phyloP scores from a whole-genome alignment of 2,113 vertebrate genomes.

The Athene cunicularia region DNA sequence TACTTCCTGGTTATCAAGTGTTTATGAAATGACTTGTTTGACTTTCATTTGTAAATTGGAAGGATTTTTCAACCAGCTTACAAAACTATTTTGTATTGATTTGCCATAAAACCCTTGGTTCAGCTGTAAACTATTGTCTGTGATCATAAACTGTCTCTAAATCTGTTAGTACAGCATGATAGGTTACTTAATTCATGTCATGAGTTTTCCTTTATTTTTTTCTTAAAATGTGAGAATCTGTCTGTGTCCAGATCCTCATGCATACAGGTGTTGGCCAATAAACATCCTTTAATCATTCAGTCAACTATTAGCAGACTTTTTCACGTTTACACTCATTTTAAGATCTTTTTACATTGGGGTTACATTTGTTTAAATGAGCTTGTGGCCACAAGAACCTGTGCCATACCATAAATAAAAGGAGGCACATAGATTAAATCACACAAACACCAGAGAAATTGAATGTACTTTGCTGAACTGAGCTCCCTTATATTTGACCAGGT shows the following conservation, averaged over 20 bases:
- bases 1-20: not conserved
- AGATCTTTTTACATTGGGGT: not conserved
- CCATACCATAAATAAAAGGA: not conserved
- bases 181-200: not conserved
- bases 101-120: not conserved
- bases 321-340: not conserved
- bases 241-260: not conserved
- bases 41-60: not conserved
- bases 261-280: not conserved
- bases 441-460: not conserved
- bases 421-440: not conserved
- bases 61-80: not conserved
- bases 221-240: not conserved
- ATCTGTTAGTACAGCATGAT: not conserved
- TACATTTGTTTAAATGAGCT: not conserved
- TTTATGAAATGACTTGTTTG: not conserved
- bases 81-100: not conserved
- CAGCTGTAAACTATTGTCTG: not conserved
- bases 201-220: slow-evolving; percentile 14
- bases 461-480: not conserved
- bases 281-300: not conserved
- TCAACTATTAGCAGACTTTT: not conserved
- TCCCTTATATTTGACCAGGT: not conserved
- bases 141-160: not conserved
- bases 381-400: not conserved